Evolutionary conservation across 35 echinoderm and acorn worm genomes (phyloP).

Genomic region (Anneissia japonica): DNA sequence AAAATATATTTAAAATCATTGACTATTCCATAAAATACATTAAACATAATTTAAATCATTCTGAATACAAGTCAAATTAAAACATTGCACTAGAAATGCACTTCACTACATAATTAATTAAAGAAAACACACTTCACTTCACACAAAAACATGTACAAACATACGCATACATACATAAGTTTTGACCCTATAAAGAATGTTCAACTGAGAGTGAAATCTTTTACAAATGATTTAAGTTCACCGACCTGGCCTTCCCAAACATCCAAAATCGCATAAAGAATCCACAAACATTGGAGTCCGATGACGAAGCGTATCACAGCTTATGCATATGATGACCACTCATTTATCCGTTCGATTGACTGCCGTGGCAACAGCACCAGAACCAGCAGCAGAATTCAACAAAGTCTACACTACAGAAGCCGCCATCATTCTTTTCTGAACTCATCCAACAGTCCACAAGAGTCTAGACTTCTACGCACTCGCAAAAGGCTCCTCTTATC

Average conservation of each 20-base stretch:
- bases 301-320: background rate
- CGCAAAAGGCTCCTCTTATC: background rate
- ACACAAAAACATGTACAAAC: too few species aligned
- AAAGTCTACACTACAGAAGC: background rate
- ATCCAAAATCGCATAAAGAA: background rate
- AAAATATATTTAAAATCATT: too few species aligned
- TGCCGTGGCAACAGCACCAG: background rate
- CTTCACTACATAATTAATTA: too few species aligned
- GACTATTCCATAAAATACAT: too few species aligned
- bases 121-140: too few species aligned
- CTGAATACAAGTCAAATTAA: too few species aligned
- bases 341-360: background rate
- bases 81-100: too few species aligned
- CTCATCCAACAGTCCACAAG: background rate
- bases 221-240: background rate
- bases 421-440: background rate
- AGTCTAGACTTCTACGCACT: slow-evolving; percentile 1
- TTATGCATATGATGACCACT: background rate
- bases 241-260: background rate
- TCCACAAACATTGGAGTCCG: background rate
- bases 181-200: background rate
- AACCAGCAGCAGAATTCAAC: background rate
- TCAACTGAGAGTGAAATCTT: background rate
- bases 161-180: background rate
- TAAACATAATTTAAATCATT: too few species aligned